Evolutionary conservation across 2,888 invertebrate species (phyloP), one percentile per base, ranked within the genome.

Genomic region (Emmelina monodactyla): DNA sequence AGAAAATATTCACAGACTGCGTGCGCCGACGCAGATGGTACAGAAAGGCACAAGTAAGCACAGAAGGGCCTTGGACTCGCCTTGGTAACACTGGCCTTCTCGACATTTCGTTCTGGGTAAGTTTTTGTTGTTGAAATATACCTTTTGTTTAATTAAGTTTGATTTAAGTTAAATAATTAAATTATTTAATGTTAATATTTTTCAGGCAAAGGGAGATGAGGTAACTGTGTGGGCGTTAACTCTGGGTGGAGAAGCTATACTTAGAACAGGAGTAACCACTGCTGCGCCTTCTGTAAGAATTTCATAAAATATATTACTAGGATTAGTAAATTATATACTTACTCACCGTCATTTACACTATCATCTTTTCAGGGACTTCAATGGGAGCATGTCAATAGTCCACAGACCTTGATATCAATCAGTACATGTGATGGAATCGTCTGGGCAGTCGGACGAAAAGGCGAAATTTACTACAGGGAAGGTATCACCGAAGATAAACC

Each of bases 401-500:
- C 94, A 53, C 92, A 94, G 62, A 83, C 89, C 2, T 73, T 94
- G 41, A 81, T 85, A 25, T 88, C 87, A 35, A 89, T 93, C 44
- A 88, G 88, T 47, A 80, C 72, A 25, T 88, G 88, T 42, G 86
- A 88, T 11, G 84, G 87, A 13, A 70, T 82, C 13, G 87, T 92
- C 16, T 96, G 96, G 96, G 91, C 91, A 0, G 85, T 92, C 11
- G 92, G 92, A 0, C 85, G 88, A 51, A 93, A 91, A 71, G 95
- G 95, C 22, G 89, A 91, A 45, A 85, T 91, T 2, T 94, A 89
- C 62, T 90, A 87, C 71, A 82, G 95, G 46, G 83, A 87, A 51
- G 92, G 91, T 11, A 86, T 94, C 28, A 86, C 84, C 5, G 63
- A 75, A 43, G 82, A 85, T 16, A 88, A 86, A 58, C 86, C 88